Evolutionary conservation across 1,140 invertebrate genomes (phyloP).

Genomic region (Macrocentrus cingulum): DNA sequence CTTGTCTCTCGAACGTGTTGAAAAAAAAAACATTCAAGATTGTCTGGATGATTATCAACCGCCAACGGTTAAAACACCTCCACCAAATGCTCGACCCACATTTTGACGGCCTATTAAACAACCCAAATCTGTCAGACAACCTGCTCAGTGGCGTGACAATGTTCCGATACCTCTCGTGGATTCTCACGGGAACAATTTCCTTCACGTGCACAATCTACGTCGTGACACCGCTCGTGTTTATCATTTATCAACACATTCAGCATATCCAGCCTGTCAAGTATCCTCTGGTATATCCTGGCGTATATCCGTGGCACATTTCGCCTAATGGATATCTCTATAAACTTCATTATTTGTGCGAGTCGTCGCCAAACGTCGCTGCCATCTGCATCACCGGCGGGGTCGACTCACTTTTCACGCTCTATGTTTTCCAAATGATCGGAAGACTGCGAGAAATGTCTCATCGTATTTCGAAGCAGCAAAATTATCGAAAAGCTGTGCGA

Average conservation of each 20-base stretch:
- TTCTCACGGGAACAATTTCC: background rate
- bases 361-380: conserved; percentile 1
- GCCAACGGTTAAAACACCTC: conserved; percentile 1
- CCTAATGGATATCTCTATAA: conserved; percentile 22
- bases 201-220: background rate
- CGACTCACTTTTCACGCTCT: conserved; percentile 34
- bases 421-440: conserved; percentile 33
- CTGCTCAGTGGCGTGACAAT: background rate
- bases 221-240: conserved; percentile 10
- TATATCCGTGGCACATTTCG: conserved; percentile 26
- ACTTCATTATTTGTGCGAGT: conserved; percentile 29
- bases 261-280: conserved; percentile 25
- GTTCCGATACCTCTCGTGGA: background rate
- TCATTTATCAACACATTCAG: background rate
- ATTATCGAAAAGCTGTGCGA: conserved; percentile 16
- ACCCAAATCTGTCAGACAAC: conserved; percentile 3
- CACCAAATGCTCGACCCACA: background rate
- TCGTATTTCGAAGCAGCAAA: conserved; percentile 19
- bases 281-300: conserved; percentile 17
- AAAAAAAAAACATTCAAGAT: conserved; percentile 1
- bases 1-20: background rate
- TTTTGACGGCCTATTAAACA: background rate
- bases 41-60: conserved; percentile 7
- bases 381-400: conserved; percentile 24
- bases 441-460: conserved; percentile 20